These are phyloP conservation scores for Abrostola tripartita DNA, from an alignment of 2,888 invertebrate genomes.

Conservation along the genomic window DNA sequence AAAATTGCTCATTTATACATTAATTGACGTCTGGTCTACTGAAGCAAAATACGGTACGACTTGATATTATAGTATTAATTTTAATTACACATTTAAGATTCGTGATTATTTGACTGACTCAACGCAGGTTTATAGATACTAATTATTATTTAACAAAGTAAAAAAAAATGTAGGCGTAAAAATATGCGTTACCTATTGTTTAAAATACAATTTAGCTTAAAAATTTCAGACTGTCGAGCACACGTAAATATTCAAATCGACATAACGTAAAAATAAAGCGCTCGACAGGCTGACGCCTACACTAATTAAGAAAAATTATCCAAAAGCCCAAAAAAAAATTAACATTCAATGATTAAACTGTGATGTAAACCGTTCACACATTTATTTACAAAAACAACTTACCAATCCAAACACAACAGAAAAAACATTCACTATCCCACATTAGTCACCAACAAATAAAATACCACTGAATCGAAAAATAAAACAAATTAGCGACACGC, in stretches of 20 bases:
- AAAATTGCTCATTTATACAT: no score
- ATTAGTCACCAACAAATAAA: slow-evolving; percentile 55
- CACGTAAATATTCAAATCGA: background rate
- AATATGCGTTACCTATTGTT: no score
- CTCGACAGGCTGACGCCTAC: background rate
- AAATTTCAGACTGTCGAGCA: background rate
- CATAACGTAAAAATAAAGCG: background rate
- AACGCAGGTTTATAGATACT: no score
- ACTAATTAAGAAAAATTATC: background rate
- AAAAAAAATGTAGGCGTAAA: no score
- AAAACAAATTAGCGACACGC: slow-evolving; percentile 58
- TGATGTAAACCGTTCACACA: background rate
- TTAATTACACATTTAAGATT: no score
- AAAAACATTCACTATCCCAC: slow-evolving; percentile 48
- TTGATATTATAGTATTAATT: no score
- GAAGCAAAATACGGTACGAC: no score
- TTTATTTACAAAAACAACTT: slow-evolving; percentile 28
- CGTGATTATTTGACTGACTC: no score
- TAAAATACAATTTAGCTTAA: no score
- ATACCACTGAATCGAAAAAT: slow-evolving; percentile 51
- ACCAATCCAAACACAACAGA: slow-evolving; percentile 48
- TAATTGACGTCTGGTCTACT: no score
- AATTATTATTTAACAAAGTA: no score
- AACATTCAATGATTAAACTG: background rate
- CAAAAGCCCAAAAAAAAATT: slow-evolving; percentile 1